Evolutionary conservation across 2,113 vertebrate species (phyloP).

Genomic region (Psilopsiagon aymara): DNA sequence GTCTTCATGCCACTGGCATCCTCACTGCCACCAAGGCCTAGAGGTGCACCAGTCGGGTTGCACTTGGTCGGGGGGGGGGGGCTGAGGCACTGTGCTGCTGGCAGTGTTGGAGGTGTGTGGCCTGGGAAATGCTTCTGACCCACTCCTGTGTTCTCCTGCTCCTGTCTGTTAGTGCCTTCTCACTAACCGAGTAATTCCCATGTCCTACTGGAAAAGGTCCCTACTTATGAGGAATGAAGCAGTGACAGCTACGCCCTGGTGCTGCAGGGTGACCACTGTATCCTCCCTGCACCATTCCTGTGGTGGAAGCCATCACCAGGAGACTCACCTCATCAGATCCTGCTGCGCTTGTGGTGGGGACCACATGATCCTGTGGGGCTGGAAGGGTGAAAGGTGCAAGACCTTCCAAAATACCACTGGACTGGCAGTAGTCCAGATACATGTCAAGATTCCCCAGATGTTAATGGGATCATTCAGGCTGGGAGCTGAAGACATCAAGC

Average conservation of each 20-base stretch:
- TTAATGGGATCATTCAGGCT: background rate
- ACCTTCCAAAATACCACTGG: background rate
- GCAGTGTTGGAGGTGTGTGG: background rate
- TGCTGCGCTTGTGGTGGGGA: background rate
- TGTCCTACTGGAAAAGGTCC: background rate
- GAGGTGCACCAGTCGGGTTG: accelerated
- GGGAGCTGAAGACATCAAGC: background rate
- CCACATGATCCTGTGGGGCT: accelerated
- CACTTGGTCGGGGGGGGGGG: background rate
- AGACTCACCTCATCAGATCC: background rate
- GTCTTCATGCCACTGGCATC: background rate
- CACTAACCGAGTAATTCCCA: background rate
- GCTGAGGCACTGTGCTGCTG: background rate
- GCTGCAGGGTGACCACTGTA: background rate
- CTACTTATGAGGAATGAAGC: accelerated
- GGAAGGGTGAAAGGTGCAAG: background rate
- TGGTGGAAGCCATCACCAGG: background rate
- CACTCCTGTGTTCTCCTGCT: background rate
- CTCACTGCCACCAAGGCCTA: background rate
- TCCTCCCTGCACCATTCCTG: accelerated
- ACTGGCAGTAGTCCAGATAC: too few relatives aligned
- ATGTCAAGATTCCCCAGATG: background rate
- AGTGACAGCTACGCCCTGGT: background rate
- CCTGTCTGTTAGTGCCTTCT: background rate
- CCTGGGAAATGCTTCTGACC: background rate